Evolutionary conservation across 1,140 invertebrate genomes (phyloP).

Genomic region (Oscheius sp.): DNA sequence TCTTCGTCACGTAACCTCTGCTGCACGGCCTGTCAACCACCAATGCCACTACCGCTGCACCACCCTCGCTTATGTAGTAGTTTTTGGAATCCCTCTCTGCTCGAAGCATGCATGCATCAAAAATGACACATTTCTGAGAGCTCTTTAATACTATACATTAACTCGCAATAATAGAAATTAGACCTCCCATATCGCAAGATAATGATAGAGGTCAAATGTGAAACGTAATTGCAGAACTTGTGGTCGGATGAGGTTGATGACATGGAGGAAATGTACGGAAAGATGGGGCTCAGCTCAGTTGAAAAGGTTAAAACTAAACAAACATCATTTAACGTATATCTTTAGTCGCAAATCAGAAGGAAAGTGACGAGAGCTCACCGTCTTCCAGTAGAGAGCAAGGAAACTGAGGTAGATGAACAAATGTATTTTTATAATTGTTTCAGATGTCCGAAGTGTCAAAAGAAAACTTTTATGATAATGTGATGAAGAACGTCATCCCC

Average conservation of each 20-base stretch:
- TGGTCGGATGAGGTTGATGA: slow-evolving; percentile 27
- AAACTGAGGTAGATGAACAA: background rate
- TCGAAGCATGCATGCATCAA: no score
- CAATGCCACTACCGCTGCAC: no score
- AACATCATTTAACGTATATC: background rate
- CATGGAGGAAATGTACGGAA: slow-evolving; percentile 6
- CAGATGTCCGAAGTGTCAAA: slow-evolving; percentile 1
- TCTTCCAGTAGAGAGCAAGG: background rate
- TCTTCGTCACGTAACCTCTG: no score
- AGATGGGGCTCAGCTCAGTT: background rate
- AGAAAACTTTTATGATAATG: background rate
- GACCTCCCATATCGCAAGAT: no score
- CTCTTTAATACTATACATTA: no score
- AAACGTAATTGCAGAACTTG: slow-evolving; percentile 16
- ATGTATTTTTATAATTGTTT: background rate
- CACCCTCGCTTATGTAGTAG: no score
- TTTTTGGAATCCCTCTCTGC: no score
- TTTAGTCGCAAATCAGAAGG: slow-evolving; percentile 8
- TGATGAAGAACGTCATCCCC: slow-evolving; percentile 4
- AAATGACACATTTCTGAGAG: no score
- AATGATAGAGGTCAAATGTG: no score
- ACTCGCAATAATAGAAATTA: no score
- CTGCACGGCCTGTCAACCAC: no score
- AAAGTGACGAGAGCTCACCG: slow-evolving; percentile 27
- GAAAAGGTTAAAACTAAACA: background rate